Percentiles rank a stretch among this genome's conserved stretches.
Conservation (phyloP, 2,113 vertebrate genomes). For the Himantopus leucocephalus region DNA sequence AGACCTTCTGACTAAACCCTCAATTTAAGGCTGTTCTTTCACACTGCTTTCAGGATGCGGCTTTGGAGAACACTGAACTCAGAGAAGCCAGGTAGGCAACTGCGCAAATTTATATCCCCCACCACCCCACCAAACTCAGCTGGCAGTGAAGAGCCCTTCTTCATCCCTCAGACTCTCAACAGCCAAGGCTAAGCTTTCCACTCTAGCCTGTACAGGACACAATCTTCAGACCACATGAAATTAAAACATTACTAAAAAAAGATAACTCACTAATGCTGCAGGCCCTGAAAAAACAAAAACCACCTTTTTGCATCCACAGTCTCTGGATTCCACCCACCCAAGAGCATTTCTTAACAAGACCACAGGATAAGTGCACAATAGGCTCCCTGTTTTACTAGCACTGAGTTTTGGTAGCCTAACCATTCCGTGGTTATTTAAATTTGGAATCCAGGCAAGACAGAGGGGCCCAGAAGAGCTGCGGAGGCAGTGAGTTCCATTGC, state of each 20-base stretch:
- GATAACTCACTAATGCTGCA: not conserved
- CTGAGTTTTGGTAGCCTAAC: not conserved
- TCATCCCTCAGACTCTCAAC: not conserved
- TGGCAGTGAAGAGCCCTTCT: not conserved
- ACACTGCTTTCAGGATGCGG: not conserved
- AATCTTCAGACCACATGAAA: not conserved
- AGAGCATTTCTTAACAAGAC: not conserved
- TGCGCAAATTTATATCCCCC: not conserved
- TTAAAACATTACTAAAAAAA: not conserved
- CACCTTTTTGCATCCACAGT: not conserved
- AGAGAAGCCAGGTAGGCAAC: not conserved
- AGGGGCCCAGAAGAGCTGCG: not conserved
- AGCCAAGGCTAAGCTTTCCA: not conserved
- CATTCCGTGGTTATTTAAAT: not conserved
- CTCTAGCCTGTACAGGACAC: not conserved
- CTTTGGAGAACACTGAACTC: not conserved
- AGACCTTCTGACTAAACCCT: not conserved
- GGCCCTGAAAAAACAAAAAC: not conserved
- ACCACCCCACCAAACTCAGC: not conserved
- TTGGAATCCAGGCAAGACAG: conserved; percentile 18
- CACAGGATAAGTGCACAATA: not conserved
- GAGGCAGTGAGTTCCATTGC: not conserved
- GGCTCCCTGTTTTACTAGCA: not conserved
- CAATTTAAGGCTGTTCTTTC: not conserved
- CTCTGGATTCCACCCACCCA: not conserved